Evolutionary conservation across 2,888 invertebrate species (phyloP).

Genomic region (Caenorhabditis sinica): DNA sequence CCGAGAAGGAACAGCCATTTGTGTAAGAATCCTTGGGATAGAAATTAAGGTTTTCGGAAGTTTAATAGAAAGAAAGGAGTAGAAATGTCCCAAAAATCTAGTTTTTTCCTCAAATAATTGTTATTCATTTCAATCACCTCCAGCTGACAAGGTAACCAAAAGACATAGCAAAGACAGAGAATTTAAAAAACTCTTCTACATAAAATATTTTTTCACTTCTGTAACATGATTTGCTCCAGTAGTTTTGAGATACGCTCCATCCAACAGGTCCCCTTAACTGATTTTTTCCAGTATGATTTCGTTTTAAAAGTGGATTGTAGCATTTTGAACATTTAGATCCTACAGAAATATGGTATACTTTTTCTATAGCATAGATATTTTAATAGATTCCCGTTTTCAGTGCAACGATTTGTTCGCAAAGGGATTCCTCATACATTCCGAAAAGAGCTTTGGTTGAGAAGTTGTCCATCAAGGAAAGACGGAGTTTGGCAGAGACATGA

Average conservation of each 20-base stretch:
- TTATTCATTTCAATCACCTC: no score
- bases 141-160: no score
- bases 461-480: constrained; percentile 65
- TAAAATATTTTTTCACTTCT: no score
- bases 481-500: constrained; percentile 39
- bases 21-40: constrained; percentile 40
- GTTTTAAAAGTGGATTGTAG: no score
- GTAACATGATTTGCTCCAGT: no score
- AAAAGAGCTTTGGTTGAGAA: constrained; percentile 73
- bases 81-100: background rate
- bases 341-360: background rate
- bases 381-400: constrained; percentile 53
- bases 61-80: background rate
- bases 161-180: no score
- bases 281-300: no score
- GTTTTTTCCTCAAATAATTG: background rate
- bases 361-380: no score
- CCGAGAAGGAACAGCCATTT: constrained; percentile 64
- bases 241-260: no score
- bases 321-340: no score
- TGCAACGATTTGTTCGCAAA: constrained; percentile 75
- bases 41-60: background rate
- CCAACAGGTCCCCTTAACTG: no score
- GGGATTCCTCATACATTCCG: constrained; percentile 72
- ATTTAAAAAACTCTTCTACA: no score